These are phyloP conservation scores for Pachyrhynchus sulphureomaculatus DNA, from an alignment of 1,140 invertebrate species.

Conservation along the genomic window DNA sequence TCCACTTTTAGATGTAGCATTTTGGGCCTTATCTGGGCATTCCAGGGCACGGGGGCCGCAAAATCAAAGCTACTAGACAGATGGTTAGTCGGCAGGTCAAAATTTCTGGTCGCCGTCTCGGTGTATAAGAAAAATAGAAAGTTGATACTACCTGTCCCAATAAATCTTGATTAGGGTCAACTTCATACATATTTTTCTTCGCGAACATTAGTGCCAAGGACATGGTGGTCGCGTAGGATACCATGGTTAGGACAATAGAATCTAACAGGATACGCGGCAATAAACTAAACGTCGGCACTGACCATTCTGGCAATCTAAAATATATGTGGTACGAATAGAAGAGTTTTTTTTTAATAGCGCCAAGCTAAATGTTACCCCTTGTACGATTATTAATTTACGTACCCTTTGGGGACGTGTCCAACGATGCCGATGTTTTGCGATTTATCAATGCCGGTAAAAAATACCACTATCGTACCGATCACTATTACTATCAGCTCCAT, in stretches of 20 bases:
- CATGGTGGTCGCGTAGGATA: constrained; percentile 88
- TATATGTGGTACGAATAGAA: too few relatives aligned
- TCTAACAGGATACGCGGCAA: constrained; percentile 61
- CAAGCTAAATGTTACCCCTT: too few relatives aligned
- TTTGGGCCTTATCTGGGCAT: too few relatives aligned
- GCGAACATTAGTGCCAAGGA: constrained; percentile 93
- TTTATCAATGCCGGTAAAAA: constrained; percentile 59
- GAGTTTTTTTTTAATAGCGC: background rate
- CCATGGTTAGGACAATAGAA: constrained; percentile 77
- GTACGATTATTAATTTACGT: constrained; percentile 41
- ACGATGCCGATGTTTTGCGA: constrained; percentile 66
- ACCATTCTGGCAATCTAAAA: constrained; percentile 60
- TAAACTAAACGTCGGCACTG: constrained; percentile 59
- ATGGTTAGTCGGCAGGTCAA: too few relatives aligned
- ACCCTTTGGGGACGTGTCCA: constrained; percentile 78
- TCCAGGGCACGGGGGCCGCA: too few relatives aligned
- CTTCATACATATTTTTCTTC: constrained; percentile 81
- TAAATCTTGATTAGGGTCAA: constrained; percentile 88
- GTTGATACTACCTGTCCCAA: constrained; percentile 63
- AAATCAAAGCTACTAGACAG: too few relatives aligned
- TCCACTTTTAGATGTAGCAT: too few relatives aligned
- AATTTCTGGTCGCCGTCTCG: too few relatives aligned
- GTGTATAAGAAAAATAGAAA: background rate
- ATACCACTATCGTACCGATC: constrained; percentile 71
- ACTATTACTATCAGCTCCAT: constrained; percentile 84